Evolutionary conservation across 2,888 invertebrate species (phyloP).

Genomic region (Macaria liturata): DNA sequence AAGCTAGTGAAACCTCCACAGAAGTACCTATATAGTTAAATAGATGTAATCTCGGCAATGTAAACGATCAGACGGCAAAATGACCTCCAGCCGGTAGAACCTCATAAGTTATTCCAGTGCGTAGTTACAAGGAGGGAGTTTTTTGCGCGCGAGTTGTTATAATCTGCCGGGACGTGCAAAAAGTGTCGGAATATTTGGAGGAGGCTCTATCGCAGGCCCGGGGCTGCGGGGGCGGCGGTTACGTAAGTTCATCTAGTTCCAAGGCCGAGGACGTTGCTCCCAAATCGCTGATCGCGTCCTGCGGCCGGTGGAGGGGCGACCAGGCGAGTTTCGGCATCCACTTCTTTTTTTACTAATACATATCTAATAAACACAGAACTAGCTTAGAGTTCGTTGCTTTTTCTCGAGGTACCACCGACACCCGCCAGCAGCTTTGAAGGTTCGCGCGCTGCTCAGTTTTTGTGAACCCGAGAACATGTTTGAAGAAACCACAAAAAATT

Average conservation of each 20-base stretch:
- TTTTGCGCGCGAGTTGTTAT: conserved; percentile 41
- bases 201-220: conserved; percentile 62
- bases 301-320: conserved; percentile 58
- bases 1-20: background rate
- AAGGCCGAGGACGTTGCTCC: conserved; percentile 83
- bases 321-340: conserved; percentile 71
- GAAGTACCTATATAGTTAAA: background rate
- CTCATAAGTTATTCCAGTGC: conserved; percentile 22
- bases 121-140: conserved; percentile 24
- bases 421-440: conserved; percentile 16
- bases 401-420: conserved; percentile 28
- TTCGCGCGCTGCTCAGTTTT: conserved; percentile 17
- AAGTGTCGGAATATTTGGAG: conserved; percentile 74
- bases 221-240: conserved; percentile 60
- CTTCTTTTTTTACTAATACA: conserved; percentile 65
- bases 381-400: conserved; percentile 37
- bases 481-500: conserved; percentile 16
- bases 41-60: background rate
- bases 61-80: too few relatives aligned
- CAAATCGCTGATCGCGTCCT: conserved; percentile 80
- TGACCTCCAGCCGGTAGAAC: background rate
- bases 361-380: conserved; percentile 44
- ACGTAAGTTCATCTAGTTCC: conserved; percentile 82
- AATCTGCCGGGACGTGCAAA: conserved; percentile 71
- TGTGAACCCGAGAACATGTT: conserved; percentile 15